These are phyloP conservation scores for Osedax frankpressi DNA, from an alignment of 2,888 invertebrate species.

Conservation along the genomic window DNA sequence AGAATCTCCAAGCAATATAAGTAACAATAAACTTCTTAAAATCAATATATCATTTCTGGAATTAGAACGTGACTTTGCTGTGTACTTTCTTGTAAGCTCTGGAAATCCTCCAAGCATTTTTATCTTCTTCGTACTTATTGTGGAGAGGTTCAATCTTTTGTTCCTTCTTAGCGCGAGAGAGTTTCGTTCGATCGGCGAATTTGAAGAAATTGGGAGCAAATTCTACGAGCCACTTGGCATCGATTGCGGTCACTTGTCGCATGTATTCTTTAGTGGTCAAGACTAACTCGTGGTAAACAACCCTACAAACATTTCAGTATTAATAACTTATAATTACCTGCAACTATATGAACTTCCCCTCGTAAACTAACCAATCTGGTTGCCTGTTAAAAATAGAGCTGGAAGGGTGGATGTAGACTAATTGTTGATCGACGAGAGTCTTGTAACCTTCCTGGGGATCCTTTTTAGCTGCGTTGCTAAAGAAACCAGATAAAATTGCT, in stretches of 20 bases:
- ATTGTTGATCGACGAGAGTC: conserved; percentile 85
- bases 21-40: too few relatives aligned
- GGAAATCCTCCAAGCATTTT: conserved; percentile 97
- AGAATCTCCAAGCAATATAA: too few relatives aligned
- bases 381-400: conserved; percentile 93
- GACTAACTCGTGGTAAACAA: conserved; percentile 94
- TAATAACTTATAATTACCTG: too few relatives aligned
- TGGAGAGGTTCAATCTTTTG: conserved; percentile 91
- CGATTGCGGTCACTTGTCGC: conserved; percentile 65
- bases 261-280: conserved; percentile 98
- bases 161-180: conserved; percentile 97
- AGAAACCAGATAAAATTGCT: conserved; percentile 91
- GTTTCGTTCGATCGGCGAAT: conserved; percentile 92
- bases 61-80: conserved; percentile 46
- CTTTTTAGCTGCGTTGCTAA: conserved; percentile 94
- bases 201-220: conserved; percentile 98
- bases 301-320: too few relatives aligned
- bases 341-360: too few relatives aligned
- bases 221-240: conserved; percentile 76
- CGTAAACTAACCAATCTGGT: conserved; percentile 87
- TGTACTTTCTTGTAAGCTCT: conserved; percentile 46
- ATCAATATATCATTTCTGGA: too few relatives aligned
- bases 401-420: conserved; percentile 96
- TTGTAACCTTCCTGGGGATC: conserved; percentile 94
- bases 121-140: conserved; percentile 90